Percentiles rank a stretch among this genome's conserved stretches.
phyloP scores from a whole-genome alignment of 2,888 invertebrate genomes.

The Eilema caniola region DNA sequence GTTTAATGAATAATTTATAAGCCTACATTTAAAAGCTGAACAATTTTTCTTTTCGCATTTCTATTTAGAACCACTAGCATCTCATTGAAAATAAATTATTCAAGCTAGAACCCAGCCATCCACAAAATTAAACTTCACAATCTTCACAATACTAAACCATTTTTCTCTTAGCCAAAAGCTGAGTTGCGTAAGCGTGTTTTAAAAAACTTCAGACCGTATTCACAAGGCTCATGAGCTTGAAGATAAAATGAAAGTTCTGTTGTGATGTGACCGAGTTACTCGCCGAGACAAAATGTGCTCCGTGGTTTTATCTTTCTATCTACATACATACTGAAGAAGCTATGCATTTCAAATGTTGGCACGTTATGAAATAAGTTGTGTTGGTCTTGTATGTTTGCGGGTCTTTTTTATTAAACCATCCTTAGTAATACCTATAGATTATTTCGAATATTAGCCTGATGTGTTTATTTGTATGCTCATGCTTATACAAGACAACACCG shows the following conservation, averaged over 20 bases:
- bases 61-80: slow-evolving; percentile 16
- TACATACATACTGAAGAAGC: slow-evolving; percentile 36
- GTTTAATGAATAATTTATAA: too few relatives aligned
- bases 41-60: neutral
- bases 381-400: neutral
- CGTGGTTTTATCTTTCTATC: slow-evolving; percentile 38
- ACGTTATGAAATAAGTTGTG: slow-evolving; percentile 10
- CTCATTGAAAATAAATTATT: neutral
- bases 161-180: slow-evolving; percentile 10
- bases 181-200: slow-evolving; percentile 29
- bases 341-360: slow-evolving; percentile 35
- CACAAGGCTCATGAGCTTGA: slow-evolving; percentile 28
- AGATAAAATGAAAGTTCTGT: slow-evolving; percentile 54
- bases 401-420: neutral
- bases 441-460: neutral
- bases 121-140: neutral
- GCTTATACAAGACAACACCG: neutral
- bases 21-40: too few relatives aligned
- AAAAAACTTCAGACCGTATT: slow-evolving; percentile 40
- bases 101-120: slow-evolving; percentile 3
- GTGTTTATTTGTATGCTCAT: neutral
- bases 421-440: neutral
- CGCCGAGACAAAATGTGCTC: slow-evolving; percentile 41
- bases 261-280: slow-evolving; percentile 62
- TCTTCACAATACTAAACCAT: slow-evolving; percentile 4